These are phyloP conservation scores for Nibea coibor DNA, from an alignment of 2,113 vertebrate genomes.

Conservation along the genomic window DNA sequence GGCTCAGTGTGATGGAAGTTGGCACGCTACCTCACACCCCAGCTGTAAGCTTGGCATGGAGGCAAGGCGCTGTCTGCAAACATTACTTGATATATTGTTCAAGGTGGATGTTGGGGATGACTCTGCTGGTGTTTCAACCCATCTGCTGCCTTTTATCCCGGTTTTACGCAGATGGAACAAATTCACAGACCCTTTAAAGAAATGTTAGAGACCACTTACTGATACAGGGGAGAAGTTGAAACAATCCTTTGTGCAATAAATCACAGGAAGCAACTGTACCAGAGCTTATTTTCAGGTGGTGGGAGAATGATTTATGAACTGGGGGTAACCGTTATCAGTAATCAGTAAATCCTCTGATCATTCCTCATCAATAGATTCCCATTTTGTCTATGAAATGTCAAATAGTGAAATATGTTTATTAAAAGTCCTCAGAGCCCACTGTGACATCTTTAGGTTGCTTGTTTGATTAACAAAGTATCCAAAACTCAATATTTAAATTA, in stretches of 20 bases:
- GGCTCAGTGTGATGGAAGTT: constrained; percentile 33
- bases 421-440: background rate
- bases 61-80: constrained; percentile 25
- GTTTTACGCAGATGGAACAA: constrained; percentile 56
- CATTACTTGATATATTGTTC: constrained; percentile 51
- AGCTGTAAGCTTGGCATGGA: constrained; percentile 57
- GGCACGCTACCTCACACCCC: constrained; percentile 17
- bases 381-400: background rate
- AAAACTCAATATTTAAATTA: background rate
- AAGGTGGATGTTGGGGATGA: constrained; percentile 39
- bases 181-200: constrained; percentile 46
- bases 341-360: background rate
- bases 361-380: background rate
- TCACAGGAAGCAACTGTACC: background rate
- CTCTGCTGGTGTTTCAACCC: constrained; percentile 49
- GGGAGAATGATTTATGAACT: constrained; percentile 26
- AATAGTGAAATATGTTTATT: background rate
- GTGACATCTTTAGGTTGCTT: too few relatives aligned
- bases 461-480: background rate
- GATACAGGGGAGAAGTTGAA: constrained; percentile 22
- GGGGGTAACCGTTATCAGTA: background rate
- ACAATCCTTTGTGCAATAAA: constrained; percentile 46
- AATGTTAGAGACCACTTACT: constrained; percentile 28
- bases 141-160: constrained; percentile 63
- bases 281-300: background rate